Base-by-base conservation (phyloP, 1,140 invertebrate species). In the Diabrotica undecimpunctata region DNA sequence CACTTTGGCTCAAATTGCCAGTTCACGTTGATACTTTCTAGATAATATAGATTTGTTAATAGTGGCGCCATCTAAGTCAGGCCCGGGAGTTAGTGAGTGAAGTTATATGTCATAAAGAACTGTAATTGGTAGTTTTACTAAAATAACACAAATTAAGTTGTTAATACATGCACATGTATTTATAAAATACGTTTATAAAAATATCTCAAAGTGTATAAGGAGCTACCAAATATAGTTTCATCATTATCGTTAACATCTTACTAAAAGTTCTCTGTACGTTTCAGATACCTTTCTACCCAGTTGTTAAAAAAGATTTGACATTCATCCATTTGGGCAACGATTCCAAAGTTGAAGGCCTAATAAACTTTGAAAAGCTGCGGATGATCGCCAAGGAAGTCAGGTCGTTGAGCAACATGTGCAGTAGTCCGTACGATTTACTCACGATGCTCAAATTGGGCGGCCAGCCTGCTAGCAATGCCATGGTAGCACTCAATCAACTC, bases 311-410 rank as follows among this genome's bases (percentile, higher is more conserved):
- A 83, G 98, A 99, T 83, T 81, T 99, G 64, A 98, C 96, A 13
- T 99, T 99, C 76, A 97, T 98, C 69, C 93, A 99, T 81, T 82
- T 98, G 65, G 97, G 96, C 10, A 99, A 99, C 82, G 95, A 98
- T 79, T 95, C 95, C 0, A 86, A 88, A 74, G 91, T 98, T 5
- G 96, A 98, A 79, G 86, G 88, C 46, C 83, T 99, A 70, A 90
- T 97, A 6, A 99, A 99, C 81, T 99, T 99, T 79, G 98, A 99
- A 79, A 99, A 99, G 77, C 81, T 99, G 53, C 83, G 98, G 68
- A 99, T 99, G 95, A 95, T 99, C 66, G 94, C 97, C 5, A 98
- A 98, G 79, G 97, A 99, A 85, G 92, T 99, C 9, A 85, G 96
- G 70, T 88, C 92, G 54, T 82, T 98, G 12, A 95, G 91, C 57